A percentile compares a stretch with the other conserved stretches of the same genome.
Conservation (phyloP, 2,888 invertebrate genomes). For the Polylopha cassiicola region DNA sequence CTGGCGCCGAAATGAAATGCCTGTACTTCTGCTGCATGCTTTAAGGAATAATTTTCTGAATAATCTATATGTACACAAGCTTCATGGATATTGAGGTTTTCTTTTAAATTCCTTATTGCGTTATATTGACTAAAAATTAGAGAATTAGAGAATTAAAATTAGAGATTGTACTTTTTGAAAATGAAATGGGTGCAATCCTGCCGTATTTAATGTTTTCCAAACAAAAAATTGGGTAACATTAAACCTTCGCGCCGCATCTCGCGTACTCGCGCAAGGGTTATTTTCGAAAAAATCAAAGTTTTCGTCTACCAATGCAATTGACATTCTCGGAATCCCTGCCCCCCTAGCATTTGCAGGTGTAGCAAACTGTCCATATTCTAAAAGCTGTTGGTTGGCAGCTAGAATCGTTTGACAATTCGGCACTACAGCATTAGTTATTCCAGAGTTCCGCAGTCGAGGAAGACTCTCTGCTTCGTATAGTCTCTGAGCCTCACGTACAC, state of each 20-base stretch:
- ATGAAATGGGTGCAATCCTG: not conserved
- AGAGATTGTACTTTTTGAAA: not conserved
- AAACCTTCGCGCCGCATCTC: conserved; percentile 1
- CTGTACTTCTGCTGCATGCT: conserved; percentile 12
- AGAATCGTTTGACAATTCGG: not conserved
- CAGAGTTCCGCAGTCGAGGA: not conserved
- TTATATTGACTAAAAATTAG: conserved; percentile 14
- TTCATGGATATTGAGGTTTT: conserved; percentile 1
- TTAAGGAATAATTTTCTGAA: conserved; percentile 12
- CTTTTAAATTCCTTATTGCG: conserved; percentile 5
- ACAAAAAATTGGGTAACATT: not conserved
- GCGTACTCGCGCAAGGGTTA: conserved; percentile 1
- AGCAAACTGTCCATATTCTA: not conserved
- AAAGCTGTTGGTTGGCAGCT: not conserved
- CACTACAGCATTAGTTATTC: not conserved
- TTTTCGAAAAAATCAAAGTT: no score
- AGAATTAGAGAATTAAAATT: no score
- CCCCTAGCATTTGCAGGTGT: not conserved
- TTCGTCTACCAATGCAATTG: conserved; percentile 1
- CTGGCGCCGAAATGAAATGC: conserved; percentile 12
- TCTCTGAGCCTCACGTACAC: not conserved
- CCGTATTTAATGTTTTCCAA: not conserved
- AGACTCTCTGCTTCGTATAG: not conserved
- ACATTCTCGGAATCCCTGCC: not conserved
- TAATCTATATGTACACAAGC: conserved; percentile 17